Conservation (phyloP, 1,140 invertebrate species). For the Agraylea sexmaculata region DNA sequence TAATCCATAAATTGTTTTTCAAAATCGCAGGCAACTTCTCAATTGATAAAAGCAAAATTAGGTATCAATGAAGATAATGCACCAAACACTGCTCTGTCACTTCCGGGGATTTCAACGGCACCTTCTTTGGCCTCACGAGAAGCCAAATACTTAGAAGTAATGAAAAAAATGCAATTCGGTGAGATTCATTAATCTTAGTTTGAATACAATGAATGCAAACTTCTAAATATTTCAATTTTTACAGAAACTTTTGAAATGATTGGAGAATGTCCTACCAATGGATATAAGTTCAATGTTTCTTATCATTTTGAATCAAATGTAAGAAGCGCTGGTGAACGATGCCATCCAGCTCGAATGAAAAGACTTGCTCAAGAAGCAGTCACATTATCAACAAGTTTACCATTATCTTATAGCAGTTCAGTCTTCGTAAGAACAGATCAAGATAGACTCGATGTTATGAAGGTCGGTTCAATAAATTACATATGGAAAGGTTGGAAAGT, state of each 20-base stretch:
- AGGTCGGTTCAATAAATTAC: slow-evolving; percentile 48
- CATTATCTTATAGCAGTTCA: slow-evolving; percentile 85
- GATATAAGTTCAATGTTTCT: slow-evolving; percentile 72
- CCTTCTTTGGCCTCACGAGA: slow-evolving; percentile 30
- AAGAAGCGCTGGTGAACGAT: slow-evolving; percentile 70
- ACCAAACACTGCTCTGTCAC: slow-evolving; percentile 28
- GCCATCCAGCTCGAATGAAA: slow-evolving; percentile 77
- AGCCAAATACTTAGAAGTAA: slow-evolving; percentile 65
- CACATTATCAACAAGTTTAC: slow-evolving; percentile 86
- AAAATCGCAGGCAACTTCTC: slow-evolving; percentile 53
- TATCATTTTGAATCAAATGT: slow-evolving; percentile 89
- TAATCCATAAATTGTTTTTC: background rate
- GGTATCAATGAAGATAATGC: slow-evolving; percentile 43
- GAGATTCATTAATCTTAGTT: slow-evolving; percentile 18
- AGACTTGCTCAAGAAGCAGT: slow-evolving; percentile 91
- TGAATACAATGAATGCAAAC: background rate
- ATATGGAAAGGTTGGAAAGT: too few relatives aligned
- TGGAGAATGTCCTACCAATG: slow-evolving; percentile 53
- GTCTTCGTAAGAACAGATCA: slow-evolving; percentile 94
- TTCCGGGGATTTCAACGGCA: slow-evolving; percentile 23
- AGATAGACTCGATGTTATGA: slow-evolving; percentile 90
- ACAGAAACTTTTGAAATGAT: slow-evolving; percentile 87
- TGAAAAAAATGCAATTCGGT: slow-evolving; percentile 85
- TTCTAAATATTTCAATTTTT: slow-evolving; percentile 12
- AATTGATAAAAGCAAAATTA: slow-evolving; percentile 60